Percentiles rank a stretch among this genome's conserved stretches.
Evolutionary conservation across 2,113 vertebrate species (phyloP).

Genomic region (Scalopus aquaticus): DNA sequence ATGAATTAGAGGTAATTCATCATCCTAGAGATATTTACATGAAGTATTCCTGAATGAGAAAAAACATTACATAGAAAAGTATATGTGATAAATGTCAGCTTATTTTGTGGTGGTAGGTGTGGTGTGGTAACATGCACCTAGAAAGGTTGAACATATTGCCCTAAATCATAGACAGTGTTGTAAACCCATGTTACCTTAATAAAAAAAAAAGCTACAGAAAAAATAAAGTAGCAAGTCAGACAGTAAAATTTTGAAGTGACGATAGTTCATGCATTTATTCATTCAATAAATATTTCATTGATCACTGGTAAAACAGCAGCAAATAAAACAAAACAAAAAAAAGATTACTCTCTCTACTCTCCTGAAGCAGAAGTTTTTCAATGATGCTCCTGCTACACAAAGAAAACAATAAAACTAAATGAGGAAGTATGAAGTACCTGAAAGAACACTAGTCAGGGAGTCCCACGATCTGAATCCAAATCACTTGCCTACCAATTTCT

Average conservation of each 20-base stretch:
- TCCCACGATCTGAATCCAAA: background rate
- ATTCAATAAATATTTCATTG: background rate
- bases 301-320: background rate
- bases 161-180: too few relatives aligned
- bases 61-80: constrained; percentile 6
- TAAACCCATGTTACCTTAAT: too few relatives aligned
- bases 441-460: background rate
- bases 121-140: too few relatives aligned
- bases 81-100: background rate
- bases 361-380: background rate
- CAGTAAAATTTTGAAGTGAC: background rate
- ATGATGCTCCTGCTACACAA: background rate
- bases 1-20: background rate
- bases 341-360: background rate
- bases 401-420: background rate
- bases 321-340: too few relatives aligned
- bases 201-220: too few relatives aligned
- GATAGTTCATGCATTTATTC: background rate
- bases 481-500: background rate
- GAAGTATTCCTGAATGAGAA: background rate
- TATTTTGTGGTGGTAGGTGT: background rate
- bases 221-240: background rate
- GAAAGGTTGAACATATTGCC: too few relatives aligned
- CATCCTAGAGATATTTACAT: background rate
- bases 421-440: background rate